Conservation (phyloP, 2,888 invertebrate genomes). For the Lepetodrilus schrolli region DNA sequence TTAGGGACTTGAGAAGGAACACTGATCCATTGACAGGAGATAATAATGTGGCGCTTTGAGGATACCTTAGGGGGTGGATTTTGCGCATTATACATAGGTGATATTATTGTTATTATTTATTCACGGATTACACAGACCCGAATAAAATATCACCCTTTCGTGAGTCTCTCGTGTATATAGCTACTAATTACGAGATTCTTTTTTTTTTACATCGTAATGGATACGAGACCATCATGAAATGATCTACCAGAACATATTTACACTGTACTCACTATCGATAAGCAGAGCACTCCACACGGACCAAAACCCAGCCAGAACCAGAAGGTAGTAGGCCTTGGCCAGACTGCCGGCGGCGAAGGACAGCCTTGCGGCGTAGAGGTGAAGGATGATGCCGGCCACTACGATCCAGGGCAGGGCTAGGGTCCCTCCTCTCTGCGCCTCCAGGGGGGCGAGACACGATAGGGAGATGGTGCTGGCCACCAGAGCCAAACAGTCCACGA, state of each 20-base stretch:
- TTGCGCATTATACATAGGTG: too few relatives aligned
- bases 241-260: neutral
- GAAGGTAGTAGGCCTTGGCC: slow-evolving; percentile 45
- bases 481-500: slow-evolving; percentile 47
- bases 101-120: too few relatives aligned
- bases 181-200: too few relatives aligned
- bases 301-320: slow-evolving; percentile 48
- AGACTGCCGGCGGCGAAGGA: slow-evolving; percentile 52
- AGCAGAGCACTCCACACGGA: slow-evolving; percentile 47
- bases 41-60: too few relatives aligned
- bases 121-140: too few relatives aligned
- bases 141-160: too few relatives aligned
- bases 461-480: slow-evolving; percentile 46
- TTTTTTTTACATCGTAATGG: neutral
- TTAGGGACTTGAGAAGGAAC: too few relatives aligned
- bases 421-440: slow-evolving; percentile 38
- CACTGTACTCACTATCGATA: slow-evolving; percentile 16
- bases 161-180: too few relatives aligned
- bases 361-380: slow-evolving; percentile 48
- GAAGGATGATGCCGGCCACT: slow-evolving; percentile 49
- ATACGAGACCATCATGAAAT: neutral
- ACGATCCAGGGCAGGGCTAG: slow-evolving; percentile 47
- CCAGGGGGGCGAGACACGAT: slow-evolving; percentile 49
- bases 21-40: too few relatives aligned
- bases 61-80: too few relatives aligned